These are phyloP conservation scores for Aphidius colemani DNA, from an alignment of 2,888 invertebrate genomes.

Conservation along the genomic window DNA sequence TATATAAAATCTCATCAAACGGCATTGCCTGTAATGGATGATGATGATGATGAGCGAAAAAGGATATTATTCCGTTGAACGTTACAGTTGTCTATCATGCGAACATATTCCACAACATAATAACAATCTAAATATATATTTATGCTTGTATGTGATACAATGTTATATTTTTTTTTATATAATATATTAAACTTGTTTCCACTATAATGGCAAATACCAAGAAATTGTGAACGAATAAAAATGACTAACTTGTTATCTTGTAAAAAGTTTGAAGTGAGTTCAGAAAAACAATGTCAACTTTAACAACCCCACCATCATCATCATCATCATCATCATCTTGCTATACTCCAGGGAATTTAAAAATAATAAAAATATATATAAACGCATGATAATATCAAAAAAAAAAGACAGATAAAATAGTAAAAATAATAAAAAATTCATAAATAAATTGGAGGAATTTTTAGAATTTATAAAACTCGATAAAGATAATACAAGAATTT, in stretches of 20 bases:
- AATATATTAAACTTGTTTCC: too few species aligned
- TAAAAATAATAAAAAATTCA: slow-evolving; percentile 1
- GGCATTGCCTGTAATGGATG: slow-evolving; percentile 10
- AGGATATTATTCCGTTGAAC: too few species aligned
- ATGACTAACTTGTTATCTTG: too few species aligned
- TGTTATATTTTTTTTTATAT: background rate
- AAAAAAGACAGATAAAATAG: background rate
- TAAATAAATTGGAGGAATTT: slow-evolving; percentile 4
- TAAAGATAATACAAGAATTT: background rate
- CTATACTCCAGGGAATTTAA: background rate
- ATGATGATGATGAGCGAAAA: background rate
- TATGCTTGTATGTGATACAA: background rate
- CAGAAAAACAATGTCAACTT: too few species aligned
- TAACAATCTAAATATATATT: background rate
- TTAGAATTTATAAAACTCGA: too few species aligned
- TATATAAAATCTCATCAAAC: slow-evolving; percentile 7
- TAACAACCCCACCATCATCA: too few species aligned
- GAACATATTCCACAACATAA: too few species aligned
- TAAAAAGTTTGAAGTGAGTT: too few species aligned
- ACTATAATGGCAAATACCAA: too few species aligned
- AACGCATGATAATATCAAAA: background rate
- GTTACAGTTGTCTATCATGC: too few species aligned
- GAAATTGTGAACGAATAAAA: too few species aligned
- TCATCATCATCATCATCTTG: too few species aligned
- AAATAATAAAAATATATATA: background rate